Base-by-base conservation (phyloP, 2,888 invertebrate genomes). In the Dasypogon diadema region DNA sequence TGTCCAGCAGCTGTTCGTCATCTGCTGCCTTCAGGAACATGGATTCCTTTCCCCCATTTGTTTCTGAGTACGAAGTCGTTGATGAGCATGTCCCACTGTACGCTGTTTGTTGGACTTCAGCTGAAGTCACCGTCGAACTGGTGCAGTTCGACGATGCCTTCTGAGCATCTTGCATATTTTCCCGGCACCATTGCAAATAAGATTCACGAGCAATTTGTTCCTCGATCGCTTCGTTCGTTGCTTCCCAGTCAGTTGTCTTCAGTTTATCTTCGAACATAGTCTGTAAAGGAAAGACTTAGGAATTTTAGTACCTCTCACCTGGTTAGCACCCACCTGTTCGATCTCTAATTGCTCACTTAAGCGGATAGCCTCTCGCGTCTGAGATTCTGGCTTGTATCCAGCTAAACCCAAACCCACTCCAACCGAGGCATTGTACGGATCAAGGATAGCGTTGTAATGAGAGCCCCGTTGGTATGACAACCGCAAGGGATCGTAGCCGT, bases 261-360 rank as follows among this genome's bases (percentile, higher is more conserved):
- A 96, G 85, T 84, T 96, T 96, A 84, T 96, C 96, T 85, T 96
- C 93, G 80, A 96, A 88, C 95, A 96, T 96, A 1, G 94, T 92
- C 91, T 93, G 79, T 1, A 46, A 65, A 24, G 12, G 22, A 54
- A 63, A 18, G 14, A 18, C 5, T 8, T 18, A 21, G 8, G 4
- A 14, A 63, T 30, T 24, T n/a, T 56, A 26, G 30, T 30, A 30
- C n/a, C n/a, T n/a, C n/a, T n/a, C n/a, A n/a, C n/a, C n/a, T n/a
- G n/a, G n/a, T n/a, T n/a, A n/a, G n/a, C n/a, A n/a, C 42, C 73
- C 82, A 92, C 92, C 88, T 93, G 92, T 86, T 95, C 94, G 80
- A 95, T 91, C 80, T 93, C 91, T 79, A 91, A 86, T 79, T 94
- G 91, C 85, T 95, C 95, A 80, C 93, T 94, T 79, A 92, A 90